Percentiles rank a stretch among this genome's conserved stretches.
These are phyloP conservation scores for Conger conger DNA, from an alignment of 2,113 vertebrate genomes.

Conservation along the genomic window DNA sequence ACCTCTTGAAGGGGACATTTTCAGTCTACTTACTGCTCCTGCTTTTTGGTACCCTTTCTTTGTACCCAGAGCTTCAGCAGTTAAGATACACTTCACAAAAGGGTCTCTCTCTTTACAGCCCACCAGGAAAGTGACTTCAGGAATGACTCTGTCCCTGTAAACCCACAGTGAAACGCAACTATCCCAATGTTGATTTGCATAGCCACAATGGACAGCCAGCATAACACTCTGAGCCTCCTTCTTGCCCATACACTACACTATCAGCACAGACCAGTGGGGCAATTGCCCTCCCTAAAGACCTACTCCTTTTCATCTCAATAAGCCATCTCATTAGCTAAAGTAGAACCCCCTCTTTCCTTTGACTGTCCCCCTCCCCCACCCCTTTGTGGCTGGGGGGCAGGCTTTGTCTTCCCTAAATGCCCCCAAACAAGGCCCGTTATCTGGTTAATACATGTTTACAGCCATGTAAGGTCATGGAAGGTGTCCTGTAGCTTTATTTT, in stretches of 20 bases:
- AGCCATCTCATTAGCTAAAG: slow-evolving; percentile 82
- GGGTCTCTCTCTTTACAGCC: slow-evolving; percentile 59
- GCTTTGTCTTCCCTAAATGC: slow-evolving; percentile 83
- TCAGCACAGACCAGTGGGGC: slow-evolving; percentile 59
- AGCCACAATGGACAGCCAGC: slow-evolving; percentile 62
- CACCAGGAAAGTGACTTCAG: slow-evolving; percentile 65
- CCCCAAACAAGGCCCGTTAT: slow-evolving; percentile 83
- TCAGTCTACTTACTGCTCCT: slow-evolving; percentile 37
- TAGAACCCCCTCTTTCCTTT: slow-evolving; percentile 83
- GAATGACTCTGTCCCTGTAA: slow-evolving; percentile 65
- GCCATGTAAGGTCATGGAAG: slow-evolving; percentile 79
- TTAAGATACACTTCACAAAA: slow-evolving; percentile 63
- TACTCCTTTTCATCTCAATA: slow-evolving; percentile 77
- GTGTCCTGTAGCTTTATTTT: slow-evolving; percentile 85
- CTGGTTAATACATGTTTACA: slow-evolving; percentile 95
- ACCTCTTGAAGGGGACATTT: slow-evolving; percentile 38
- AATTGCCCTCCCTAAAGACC: slow-evolving; percentile 66
- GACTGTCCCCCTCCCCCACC: slow-evolving; percentile 58
- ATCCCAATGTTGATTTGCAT: slow-evolving; percentile 61
- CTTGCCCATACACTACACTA: slow-evolving; percentile 61
- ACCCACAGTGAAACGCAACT: slow-evolving; percentile 58
- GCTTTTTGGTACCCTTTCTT: slow-evolving; percentile 53
- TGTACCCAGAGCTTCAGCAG: slow-evolving; percentile 60
- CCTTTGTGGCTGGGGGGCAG: slow-evolving; percentile 67
- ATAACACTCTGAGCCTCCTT: slow-evolving; percentile 51